Percentiles rank a stretch among this genome's conserved stretches.
Evolutionary conservation across 2,113 vertebrate species (phyloP).

Genomic region (Cyprinodon variegatus): DNA sequence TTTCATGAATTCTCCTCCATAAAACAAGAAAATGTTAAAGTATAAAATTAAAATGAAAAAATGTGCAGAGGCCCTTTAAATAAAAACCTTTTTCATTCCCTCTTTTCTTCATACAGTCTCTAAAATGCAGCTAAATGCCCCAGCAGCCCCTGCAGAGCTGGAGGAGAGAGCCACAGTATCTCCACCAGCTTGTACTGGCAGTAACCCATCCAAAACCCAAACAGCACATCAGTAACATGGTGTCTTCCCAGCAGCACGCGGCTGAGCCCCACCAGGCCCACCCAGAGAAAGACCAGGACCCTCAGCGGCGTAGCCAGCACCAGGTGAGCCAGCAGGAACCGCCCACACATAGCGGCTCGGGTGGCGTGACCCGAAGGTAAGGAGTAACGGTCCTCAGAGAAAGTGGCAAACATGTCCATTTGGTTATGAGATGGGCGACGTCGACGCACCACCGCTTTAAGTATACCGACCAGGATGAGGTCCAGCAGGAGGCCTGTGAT

Average conservation of each 20-base stretch:
- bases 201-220: slow-evolving; percentile 93
- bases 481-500: slow-evolving; percentile 89
- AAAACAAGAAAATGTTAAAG: not conserved
- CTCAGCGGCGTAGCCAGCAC: slow-evolving; percentile 91
- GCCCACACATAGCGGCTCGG: slow-evolving; percentile 89
- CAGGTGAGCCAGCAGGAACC: slow-evolving; percentile 92
- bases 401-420: no score
- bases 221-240: slow-evolving; percentile 94
- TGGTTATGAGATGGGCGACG: slow-evolving; percentile 89
- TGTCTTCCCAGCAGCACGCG: slow-evolving; percentile 94
- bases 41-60: not conserved
- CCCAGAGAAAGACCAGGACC: slow-evolving; percentile 92
- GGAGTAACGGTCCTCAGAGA: no score
- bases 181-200: slow-evolving; percentile 91
- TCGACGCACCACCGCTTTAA: slow-evolving; percentile 91
- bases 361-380: slow-evolving; percentile 70
- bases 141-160: slow-evolving; percentile 83
- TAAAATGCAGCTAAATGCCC: slow-evolving; percentile 69
- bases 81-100: not conserved
- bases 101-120: not conserved
- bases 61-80: not conserved
- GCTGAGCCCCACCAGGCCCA: slow-evolving; percentile 87
- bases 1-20: not conserved
- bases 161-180: slow-evolving; percentile 90
- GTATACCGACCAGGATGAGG: slow-evolving; percentile 84